phyloP scores from a whole-genome alignment of 1,140 invertebrate species.

The Drosophila santomea region DNA sequence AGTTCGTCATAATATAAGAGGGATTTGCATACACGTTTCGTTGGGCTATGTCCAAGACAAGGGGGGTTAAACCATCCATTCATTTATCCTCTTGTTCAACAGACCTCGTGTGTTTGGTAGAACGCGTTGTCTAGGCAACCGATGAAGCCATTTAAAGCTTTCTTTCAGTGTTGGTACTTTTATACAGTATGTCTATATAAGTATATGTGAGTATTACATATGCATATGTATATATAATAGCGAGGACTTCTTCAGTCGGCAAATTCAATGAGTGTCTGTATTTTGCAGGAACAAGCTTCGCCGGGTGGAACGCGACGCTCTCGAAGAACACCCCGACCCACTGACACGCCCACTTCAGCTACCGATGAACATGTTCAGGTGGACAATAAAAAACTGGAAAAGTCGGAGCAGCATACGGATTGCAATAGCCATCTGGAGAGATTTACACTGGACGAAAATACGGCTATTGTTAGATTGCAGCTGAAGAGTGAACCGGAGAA shows the following conservation, averaged over 20 bases:
- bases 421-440: neutral
- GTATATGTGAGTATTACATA: too few relatives aligned
- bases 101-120: slow-evolving; percentile 29
- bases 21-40: neutral
- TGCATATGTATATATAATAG: too few relatives aligned
- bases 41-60: neutral
- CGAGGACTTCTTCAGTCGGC: neutral
- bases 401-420: neutral
- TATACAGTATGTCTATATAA: neutral
- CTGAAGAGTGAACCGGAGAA: slow-evolving; percentile 67
- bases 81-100: slow-evolving; percentile 7
- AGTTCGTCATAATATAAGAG: neutral
- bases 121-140: slow-evolving; percentile 34
- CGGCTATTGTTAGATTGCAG: slow-evolving; percentile 10
- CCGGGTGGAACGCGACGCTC: slow-evolving; percentile 56
- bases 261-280: slow-evolving; percentile 36
- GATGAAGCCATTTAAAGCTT: slow-evolving; percentile 17
- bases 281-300: slow-evolving; percentile 56
- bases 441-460: slow-evolving; percentile 5
- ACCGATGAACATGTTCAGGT: slow-evolving; percentile 1
- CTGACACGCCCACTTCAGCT: slow-evolving; percentile 27
- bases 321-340: slow-evolving; percentile 66
- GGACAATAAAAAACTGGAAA: neutral
- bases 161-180: slow-evolving; percentile 3
- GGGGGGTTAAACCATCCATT: slow-evolving; percentile 9